A percentile compares a stretch with the other conserved stretches of the same genome.
These are phyloP conservation scores for Spodoptera littoralis DNA, from an alignment of 2,888 invertebrate species.

Conservation along the genomic window DNA sequence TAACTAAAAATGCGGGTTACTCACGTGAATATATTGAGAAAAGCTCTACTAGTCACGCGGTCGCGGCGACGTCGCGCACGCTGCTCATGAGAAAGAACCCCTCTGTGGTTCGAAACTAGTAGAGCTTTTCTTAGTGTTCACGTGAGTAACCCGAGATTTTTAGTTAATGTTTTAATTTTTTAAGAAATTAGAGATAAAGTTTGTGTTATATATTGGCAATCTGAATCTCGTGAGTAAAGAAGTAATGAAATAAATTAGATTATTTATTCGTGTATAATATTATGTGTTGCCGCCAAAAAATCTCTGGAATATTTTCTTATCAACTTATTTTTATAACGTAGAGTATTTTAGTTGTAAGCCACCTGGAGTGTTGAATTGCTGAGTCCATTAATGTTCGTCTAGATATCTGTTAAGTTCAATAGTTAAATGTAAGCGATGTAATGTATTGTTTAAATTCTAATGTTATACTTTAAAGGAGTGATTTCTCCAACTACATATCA, in stretches of 20 bases:
- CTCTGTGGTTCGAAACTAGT: too few species aligned
- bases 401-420: constrained; percentile 75
- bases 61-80: too few species aligned
- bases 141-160: too few species aligned
- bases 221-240: constrained; percentile 54
- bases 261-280: constrained; percentile 61
- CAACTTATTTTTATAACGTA: constrained; percentile 79
- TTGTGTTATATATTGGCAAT: neutral
- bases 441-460: constrained; percentile 79
- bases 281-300: constrained; percentile 74
- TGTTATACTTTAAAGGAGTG: constrained; percentile 81
- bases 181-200: too few species aligned
- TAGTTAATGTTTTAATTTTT: too few species aligned
- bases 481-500: constrained; percentile 87
- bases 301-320: constrained; percentile 75
- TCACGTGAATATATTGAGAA: too few species aligned
- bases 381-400: constrained; percentile 77
- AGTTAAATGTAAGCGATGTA: constrained; percentile 73
- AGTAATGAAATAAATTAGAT: constrained; percentile 27
- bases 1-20: too few species aligned
- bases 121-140: too few species aligned
- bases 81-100: too few species aligned
- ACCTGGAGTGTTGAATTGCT: constrained; percentile 85
- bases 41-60: too few species aligned
- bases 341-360: constrained; percentile 83